A percentile compares a stretch with the other conserved stretches of the same genome.
phyloP scores from a whole-genome alignment of 2,888 invertebrate genomes.

The Shargacucullia verbasci region DNA sequence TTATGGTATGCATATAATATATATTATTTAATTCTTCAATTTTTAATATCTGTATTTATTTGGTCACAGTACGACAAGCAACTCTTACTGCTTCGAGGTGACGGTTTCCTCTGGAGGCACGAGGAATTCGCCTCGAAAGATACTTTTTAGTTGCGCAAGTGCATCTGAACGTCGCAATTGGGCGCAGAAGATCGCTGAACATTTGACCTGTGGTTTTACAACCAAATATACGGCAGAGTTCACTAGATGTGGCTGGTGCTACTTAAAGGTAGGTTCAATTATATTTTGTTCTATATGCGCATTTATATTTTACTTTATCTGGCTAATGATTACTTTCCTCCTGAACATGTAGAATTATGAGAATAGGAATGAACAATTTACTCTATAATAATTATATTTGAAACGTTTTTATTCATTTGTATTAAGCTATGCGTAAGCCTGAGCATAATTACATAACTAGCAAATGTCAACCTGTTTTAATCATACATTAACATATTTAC shows the following conservation, averaged over 20 bases:
- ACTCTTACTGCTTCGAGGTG: constrained; percentile 91
- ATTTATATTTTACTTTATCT: too few species aligned
- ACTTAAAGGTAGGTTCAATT: constrained; percentile 89
- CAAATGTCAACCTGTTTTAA: constrained; percentile 9
- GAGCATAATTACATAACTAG: not conserved
- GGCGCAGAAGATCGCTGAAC: constrained; percentile 94
- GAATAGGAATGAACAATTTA: too few species aligned
- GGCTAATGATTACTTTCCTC: too few species aligned
- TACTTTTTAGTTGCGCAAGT: constrained; percentile 88
- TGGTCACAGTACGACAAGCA: constrained; percentile 81
- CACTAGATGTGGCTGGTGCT: constrained; percentile 94
- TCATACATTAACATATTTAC: not conserved
- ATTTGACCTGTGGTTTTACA: constrained; percentile 90
- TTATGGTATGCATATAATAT: too few species aligned
- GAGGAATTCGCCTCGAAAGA: constrained; percentile 82
- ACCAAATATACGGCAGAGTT: constrained; percentile 92
- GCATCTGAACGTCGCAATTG: constrained; percentile 90
- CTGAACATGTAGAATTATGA: too few species aligned
- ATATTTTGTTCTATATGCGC: not conserved
- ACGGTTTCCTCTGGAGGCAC: constrained; percentile 75
- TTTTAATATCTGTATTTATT: not conserved
- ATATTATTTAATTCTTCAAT: too few species aligned
- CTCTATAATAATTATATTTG: too few species aligned
- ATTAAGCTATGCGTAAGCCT: constrained; percentile 22
- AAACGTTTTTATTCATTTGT: too few species aligned